A percentile compares a stretch with the other conserved stretches of the same genome.
Evolutionary conservation across 2,797 vertebrate species (phyloP).

Genomic region (Anguilla anguilla): DNA sequence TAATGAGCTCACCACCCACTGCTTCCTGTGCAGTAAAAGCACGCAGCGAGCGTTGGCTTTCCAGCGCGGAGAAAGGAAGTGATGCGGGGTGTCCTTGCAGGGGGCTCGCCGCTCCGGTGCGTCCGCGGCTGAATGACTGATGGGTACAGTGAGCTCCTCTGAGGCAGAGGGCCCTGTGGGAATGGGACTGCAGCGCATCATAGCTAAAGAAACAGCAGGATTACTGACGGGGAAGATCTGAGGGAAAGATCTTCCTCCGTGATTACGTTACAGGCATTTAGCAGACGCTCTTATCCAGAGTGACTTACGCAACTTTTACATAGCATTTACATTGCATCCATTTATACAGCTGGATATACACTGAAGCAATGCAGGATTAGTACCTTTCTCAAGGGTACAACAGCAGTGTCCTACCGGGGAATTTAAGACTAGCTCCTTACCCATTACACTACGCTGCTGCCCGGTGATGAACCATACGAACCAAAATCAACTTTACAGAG

Average conservation of each 20-base stretch:
- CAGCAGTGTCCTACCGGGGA: too few species aligned
- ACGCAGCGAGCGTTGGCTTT: background rate
- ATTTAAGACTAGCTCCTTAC: too few species aligned
- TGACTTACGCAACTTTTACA: too few species aligned
- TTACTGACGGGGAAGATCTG: background rate
- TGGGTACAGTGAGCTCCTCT: background rate
- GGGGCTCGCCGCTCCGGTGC: background rate
- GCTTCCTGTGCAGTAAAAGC: background rate
- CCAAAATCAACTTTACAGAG: background rate
- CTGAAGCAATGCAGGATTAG: too few species aligned
- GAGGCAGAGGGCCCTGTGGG: background rate
- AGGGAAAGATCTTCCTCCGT: background rate
- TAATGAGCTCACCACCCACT: background rate
- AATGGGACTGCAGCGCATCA: background rate
- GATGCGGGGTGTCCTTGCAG: background rate
- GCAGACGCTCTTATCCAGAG: too few species aligned
- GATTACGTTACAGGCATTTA: too few species aligned
- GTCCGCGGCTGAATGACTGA: background rate
- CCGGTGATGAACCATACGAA: background rate
- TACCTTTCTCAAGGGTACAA: too few species aligned
- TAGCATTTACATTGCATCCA: too few species aligned
- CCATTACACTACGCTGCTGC: too few species aligned
- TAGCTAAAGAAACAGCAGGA: background rate
- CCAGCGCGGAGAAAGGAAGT: background rate
- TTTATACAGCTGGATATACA: too few species aligned